These are phyloP conservation scores for Drosophila neocordata DNA, from an alignment of 1,140 invertebrate genomes.

Conservation along the genomic window DNA sequence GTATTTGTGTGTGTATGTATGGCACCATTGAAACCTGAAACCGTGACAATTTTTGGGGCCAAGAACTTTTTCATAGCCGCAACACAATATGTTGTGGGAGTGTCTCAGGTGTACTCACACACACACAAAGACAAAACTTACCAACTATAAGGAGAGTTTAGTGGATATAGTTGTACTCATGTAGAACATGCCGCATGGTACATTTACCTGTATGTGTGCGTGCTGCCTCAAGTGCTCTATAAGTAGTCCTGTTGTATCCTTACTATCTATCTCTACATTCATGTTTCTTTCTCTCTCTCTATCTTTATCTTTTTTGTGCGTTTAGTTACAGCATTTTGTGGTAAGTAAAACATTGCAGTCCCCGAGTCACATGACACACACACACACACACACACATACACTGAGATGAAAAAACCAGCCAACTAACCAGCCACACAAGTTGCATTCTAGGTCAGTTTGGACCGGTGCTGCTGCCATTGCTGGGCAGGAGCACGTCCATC, in stretches of 20 bases:
- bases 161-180: constrained; percentile 15
- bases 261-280: constrained; percentile 34
- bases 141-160: constrained; percentile 3
- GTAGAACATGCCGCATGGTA: constrained; percentile 27
- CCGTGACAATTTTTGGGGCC: constrained; percentile 70
- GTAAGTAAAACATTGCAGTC: constrained; percentile 75
- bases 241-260: constrained; percentile 65
- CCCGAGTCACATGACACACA: constrained; percentile 45
- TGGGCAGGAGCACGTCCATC: constrained; percentile 24
- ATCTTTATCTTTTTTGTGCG: constrained; percentile 19
- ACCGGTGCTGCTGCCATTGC: constrained; percentile 23
- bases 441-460: constrained; percentile 74
- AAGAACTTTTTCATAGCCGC: constrained; percentile 62
- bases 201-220: constrained; percentile 43
- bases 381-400: constrained; percentile 21
- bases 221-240: constrained; percentile 60
- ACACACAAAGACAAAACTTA: constrained; percentile 48
- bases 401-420: constrained; percentile 29
- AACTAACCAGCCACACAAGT: constrained; percentile 67
- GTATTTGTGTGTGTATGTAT: constrained; percentile 28
- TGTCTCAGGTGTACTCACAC: constrained; percentile 9
- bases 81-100: constrained; percentile 74
- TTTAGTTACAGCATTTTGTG: constrained; percentile 78
- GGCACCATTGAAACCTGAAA: constrained; percentile 66
- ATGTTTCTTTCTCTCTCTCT: background rate